Percentiles rank a stretch among this genome's conserved stretches.
phyloP scores from a whole-genome alignment of 2,797 vertebrate genomes.

The Pantherophis alleghaniensis region DNA sequence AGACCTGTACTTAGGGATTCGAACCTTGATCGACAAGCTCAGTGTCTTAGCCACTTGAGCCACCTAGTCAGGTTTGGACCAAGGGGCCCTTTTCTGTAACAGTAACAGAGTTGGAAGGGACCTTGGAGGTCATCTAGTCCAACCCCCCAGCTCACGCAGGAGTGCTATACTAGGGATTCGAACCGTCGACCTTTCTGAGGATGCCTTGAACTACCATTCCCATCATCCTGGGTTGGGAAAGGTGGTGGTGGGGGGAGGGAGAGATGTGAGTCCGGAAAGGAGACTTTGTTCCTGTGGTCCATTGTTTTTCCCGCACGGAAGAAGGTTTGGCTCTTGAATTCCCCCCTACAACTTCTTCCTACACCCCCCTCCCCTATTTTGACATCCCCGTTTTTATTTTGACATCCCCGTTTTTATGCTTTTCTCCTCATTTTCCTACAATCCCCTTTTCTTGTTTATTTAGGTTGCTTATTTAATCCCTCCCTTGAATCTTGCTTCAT shows the following conservation, averaged over 20 bases:
- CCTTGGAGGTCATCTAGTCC: too few species aligned
- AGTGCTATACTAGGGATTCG: too few species aligned
- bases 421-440: background rate
- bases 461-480: background rate
- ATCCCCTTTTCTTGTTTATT: background rate
- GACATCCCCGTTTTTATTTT: background rate
- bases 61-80: background rate
- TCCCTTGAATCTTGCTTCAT: background rate
- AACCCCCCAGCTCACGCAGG: too few species aligned
- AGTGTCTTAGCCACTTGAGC: too few species aligned
- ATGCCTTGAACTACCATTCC: background rate
- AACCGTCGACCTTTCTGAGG: background rate
- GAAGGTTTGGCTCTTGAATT: background rate
- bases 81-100: too few species aligned
- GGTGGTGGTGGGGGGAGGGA: background rate
- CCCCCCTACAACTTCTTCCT: background rate
- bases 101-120: too few species aligned
- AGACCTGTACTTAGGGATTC: too few species aligned
- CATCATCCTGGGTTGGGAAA: background rate
- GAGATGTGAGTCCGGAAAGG: background rate
- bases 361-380: background rate
- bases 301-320: background rate
- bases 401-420: background rate
- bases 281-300: background rate
- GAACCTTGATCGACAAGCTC: too few species aligned